Base-by-base conservation (phyloP, 1,140 invertebrate species). In the Drosophila sp. region DNA sequence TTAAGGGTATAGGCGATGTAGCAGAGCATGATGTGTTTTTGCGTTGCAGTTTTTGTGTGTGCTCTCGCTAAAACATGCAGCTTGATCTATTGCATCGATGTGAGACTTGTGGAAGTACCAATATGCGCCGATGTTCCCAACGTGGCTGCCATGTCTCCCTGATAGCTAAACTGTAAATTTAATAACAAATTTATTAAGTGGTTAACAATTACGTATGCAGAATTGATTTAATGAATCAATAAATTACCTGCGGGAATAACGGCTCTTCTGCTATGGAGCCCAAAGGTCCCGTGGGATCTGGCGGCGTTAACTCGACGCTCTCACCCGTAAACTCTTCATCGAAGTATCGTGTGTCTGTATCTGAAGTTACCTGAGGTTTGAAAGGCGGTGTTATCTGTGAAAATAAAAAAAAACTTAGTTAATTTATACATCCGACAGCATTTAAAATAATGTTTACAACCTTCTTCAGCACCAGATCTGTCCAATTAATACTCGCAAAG, bases 271-370 rank as follows among this genome's bases (percentile, higher is more conserved):
- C 94, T 66, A 95, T 94, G 72, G 93, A 93, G 69, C 92, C 93
- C 1, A 94, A 87, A 4, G 92, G 93, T 7, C 93, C 92, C 38
- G 94, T 94, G 64, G 94, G 93, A 90, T 97, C 97, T 27, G 98
- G 98, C 40, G 98, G 98, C 63, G 98, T 99, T 48, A 99, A 92
- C 93, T 98, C 97, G 7, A 99, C 98, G 80, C 96, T 96, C 92
- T 99, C 98, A 56, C 97, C 97, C n/a, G 98, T 99, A 93, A 99
- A 99, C 93, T 99, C 97, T 64, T 96, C 96, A 93, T 99, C 98
- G 93, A 99, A 99, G 93, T 99, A 98, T 78, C 98, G 94, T 27
- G 98, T 99, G 93, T 99, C 98, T 32, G 97, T 99, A 87, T 99
- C 98, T 13, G 96, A 97, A 48, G 95, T 96, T 46, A 99, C 98